Evolutionary conservation across 2,888 invertebrate species (phyloP), one percentile per base, ranked within the genome.

Genomic region (Lasioglossum calceatum): DNA sequence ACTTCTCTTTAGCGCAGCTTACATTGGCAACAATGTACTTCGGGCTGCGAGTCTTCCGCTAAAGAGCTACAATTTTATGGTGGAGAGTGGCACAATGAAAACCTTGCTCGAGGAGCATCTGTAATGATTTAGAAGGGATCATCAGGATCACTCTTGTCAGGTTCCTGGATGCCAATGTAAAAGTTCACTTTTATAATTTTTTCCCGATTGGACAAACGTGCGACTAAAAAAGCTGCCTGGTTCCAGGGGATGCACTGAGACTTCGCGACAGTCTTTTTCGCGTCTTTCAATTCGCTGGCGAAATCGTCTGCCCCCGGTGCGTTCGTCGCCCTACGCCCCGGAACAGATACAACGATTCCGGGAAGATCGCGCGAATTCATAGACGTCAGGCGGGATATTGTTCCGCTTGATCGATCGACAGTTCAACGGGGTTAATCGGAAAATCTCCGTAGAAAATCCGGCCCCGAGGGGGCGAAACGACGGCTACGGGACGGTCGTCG

Each of bases 351-450:
- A 61, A 81, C 74, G 42, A 77, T 71, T 75, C 74, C 32, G 73
- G 64, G 67, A 81, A 77, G 81, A 86, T 86, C 86, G 77, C 74
- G 73, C 19, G 71, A 79, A 87, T 84, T 87, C 87, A 87, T 87
- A 77, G 84, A 84, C 81, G 87, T 79, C 87, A 75, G 47, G 36
- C 72, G 75, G 81, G 75, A 80, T 85, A 87, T 83, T 84, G 88
- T 88, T 84, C 88, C 86, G 86, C 70, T 81, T 88, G 88, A 88
- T 88, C 88, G 88, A 88, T 88, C 82, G 88, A 79, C 84, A 86
- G 89, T 87, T 81, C 82, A 89, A 86, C 82, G 82, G 86, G 88
- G 91, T 91, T 89, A 92, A 91, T 91, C 91, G 91, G 81, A 79
- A 92, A 91, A 91, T 90, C 89, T 89, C 84, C 54, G 79, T 86